A percentile compares a stretch with the other conserved stretches of the same genome.
phyloP scores from a whole-genome alignment of 2,888 invertebrate species.

The Macaria notata region DNA sequence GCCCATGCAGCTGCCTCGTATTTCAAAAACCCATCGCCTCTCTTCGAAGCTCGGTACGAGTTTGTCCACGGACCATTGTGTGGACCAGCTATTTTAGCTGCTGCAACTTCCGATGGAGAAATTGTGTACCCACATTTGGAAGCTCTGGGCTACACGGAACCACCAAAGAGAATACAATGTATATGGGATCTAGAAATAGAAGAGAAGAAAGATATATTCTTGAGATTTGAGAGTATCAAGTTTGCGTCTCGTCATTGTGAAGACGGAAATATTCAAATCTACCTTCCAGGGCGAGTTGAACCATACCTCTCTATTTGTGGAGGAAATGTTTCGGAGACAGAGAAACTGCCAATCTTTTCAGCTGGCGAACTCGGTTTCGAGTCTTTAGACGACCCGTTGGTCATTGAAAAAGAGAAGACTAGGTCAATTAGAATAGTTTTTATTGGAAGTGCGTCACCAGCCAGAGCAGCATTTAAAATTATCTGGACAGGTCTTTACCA shows the following conservation, averaged over 20 bases:
- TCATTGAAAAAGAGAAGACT: slow-evolving; percentile 83
- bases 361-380: slow-evolving; percentile 88
- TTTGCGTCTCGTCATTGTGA: slow-evolving; percentile 93
- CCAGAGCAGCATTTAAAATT: slow-evolving; percentile 92
- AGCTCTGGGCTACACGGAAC: slow-evolving; percentile 86
- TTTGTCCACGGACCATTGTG: slow-evolving; percentile 95
- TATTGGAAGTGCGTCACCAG: slow-evolving; percentile 89
- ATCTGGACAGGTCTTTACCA: slow-evolving; percentile 95
- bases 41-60: slow-evolving; percentile 93
- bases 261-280: slow-evolving; percentile 93
- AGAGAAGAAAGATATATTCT: slow-evolving; percentile 91
- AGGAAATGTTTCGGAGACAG: slow-evolving; percentile 91
- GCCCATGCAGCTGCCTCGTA: slow-evolving; percentile 93
- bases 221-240: slow-evolving; percentile 93
- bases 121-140: slow-evolving; percentile 94
- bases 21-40: slow-evolving; percentile 91
- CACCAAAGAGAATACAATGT: slow-evolving; percentile 87
- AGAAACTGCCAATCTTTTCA: slow-evolving; percentile 90
- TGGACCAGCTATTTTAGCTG: slow-evolving; percentile 90
- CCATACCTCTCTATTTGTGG: slow-evolving; percentile 92
- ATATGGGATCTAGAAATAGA: slow-evolving; percentile 93
- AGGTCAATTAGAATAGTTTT: slow-evolving; percentile 87
- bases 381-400: slow-evolving; percentile 77
- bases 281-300: slow-evolving; percentile 86
- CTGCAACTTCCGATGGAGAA: slow-evolving; percentile 89